phyloP scores from a whole-genome alignment of 2,888 invertebrate genomes.

The Ecliptopera silaceata region DNA sequence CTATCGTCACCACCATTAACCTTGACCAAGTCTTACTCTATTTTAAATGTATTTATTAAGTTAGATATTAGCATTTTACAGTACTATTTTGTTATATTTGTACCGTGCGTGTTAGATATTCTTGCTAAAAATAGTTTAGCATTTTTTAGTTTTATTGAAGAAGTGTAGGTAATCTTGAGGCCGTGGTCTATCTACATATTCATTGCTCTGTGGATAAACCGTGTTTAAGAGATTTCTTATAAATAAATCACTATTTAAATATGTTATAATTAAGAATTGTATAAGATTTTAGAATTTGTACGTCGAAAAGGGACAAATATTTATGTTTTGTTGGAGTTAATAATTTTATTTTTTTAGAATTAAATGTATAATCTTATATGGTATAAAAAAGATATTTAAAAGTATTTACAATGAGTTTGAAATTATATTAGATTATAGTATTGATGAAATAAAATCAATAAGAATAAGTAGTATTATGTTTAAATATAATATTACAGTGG shows the following conservation, averaged over 20 bases:
- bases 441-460: slow-evolving; percentile 1
- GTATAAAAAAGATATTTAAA: slow-evolving; percentile 7
- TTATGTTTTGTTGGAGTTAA: slow-evolving; percentile 13
- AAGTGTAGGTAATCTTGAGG: background rate
- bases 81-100: slow-evolving; percentile 7
- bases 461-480: slow-evolving; percentile 7
- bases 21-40: slow-evolving; percentile 12
- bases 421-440: background rate
- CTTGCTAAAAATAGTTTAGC: background rate
- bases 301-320: slow-evolving; percentile 15
- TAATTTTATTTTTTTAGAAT: slow-evolving; percentile 21
- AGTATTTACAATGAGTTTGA: slow-evolving; percentile 13
- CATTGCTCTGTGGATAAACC: background rate
- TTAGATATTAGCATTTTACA: slow-evolving; percentile 12
- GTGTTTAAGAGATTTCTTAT: slow-evolving; percentile 1
- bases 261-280: slow-evolving; percentile 14
- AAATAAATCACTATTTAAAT: slow-evolving; percentile 4
- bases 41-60: background rate
- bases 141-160: background rate
- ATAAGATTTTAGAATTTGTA: slow-evolving; percentile 11
- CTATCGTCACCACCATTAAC: background rate
- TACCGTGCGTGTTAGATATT: background rate
- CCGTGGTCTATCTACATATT: background rate
- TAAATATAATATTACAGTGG: slow-evolving; percentile 5
- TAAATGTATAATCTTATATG: background rate